These are phyloP conservation scores for Leptinotarsa rubiginosa DNA, from an alignment of 2,888 invertebrate genomes.

Conservation along the genomic window DNA sequence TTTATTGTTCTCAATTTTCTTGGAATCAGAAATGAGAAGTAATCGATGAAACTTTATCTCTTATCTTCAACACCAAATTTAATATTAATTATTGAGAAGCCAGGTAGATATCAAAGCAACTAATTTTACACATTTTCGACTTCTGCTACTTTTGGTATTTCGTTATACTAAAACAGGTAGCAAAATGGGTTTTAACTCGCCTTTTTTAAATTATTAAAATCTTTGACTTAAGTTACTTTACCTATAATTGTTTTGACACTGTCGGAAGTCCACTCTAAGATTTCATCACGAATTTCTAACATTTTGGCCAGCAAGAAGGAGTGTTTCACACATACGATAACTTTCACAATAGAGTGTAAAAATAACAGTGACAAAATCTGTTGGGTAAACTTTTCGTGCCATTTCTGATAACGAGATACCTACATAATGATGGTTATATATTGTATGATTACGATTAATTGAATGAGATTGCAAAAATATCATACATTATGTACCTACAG, in stretches of 20 bases:
- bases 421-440: constrained; percentile 36
- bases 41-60: too few species aligned
- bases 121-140: too few species aligned
- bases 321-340: constrained; percentile 28
- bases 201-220: not conserved
- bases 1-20: too few species aligned
- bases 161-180: too few species aligned
- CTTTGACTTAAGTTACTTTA: not conserved
- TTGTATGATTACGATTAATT: constrained; percentile 23
- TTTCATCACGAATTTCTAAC: constrained; percentile 10
- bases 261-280: not conserved
- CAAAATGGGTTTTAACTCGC: not conserved
- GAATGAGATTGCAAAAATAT: not conserved
- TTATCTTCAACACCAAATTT: too few species aligned
- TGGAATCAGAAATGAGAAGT: too few species aligned
- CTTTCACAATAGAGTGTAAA: constrained; percentile 34
- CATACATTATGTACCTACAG: too few species aligned
- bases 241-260: not conserved
- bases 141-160: too few species aligned
- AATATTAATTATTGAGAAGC: too few species aligned
- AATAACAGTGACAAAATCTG: constrained; percentile 38
- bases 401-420: constrained; percentile 32
- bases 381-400: constrained; percentile 36
- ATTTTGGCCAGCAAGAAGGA: constrained; percentile 28
- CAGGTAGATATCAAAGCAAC: too few species aligned